Evolutionary conservation across 2,888 invertebrate genomes (phyloP).

Genomic region (Mechanitis mazaeus): DNA sequence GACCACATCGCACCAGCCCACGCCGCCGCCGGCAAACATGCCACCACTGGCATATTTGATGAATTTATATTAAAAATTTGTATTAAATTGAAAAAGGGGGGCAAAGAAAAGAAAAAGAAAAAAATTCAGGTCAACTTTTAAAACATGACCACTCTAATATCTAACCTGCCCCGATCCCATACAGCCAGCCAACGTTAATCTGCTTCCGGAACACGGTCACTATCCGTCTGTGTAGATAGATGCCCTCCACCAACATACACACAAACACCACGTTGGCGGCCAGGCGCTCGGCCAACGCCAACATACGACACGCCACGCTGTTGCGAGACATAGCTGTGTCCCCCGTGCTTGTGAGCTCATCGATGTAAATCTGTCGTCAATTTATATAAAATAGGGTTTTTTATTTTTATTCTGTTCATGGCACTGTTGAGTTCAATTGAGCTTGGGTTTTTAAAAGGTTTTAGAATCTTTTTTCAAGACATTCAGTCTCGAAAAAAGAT

Average conservation of each 20-base stretch:
- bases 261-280: conserved; percentile 79
- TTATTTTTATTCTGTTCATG: too few species aligned
- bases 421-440: too few species aligned
- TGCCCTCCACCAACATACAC: conserved; percentile 82
- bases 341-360: conserved; percentile 66
- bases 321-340: conserved; percentile 72
- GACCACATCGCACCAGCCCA: conserved; percentile 75
- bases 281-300: conserved; percentile 74
- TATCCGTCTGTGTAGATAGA: conserved; percentile 80
- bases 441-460: too few species aligned
- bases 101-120: too few species aligned
- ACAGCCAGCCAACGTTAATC: conserved; percentile 66
- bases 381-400: too few species aligned
- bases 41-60: conserved; percentile 46
- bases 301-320: conserved; percentile 68
- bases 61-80: too few species aligned
- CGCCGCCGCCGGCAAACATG: conserved; percentile 68
- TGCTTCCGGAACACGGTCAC: conserved; percentile 79
- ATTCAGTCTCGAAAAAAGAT: too few species aligned
- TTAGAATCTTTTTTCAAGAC: too few species aligned
- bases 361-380: conserved; percentile 63
- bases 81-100: too few species aligned
- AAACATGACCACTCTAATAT: neutral
- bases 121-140: too few species aligned
- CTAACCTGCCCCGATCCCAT: conserved; percentile 62